Percentiles rank a stretch among this genome's conserved stretches.
phyloP scores from a whole-genome alignment of 64 coral and sea anemone genomes.

The Catalaphyllia jardinei region DNA sequence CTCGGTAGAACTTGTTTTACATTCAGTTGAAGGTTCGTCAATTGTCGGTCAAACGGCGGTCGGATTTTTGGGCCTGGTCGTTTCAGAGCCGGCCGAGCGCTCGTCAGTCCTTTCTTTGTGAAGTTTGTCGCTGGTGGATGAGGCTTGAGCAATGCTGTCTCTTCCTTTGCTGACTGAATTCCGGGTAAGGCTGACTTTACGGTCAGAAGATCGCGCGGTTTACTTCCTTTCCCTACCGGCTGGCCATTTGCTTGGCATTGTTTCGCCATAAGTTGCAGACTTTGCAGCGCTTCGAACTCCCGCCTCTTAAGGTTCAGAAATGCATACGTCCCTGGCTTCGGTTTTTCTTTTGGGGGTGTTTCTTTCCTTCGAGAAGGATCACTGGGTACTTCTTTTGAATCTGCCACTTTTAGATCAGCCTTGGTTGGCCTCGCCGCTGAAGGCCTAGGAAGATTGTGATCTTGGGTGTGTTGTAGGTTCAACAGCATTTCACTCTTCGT shows the following conservation, averaged over 20 bases:
- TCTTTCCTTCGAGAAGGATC: background rate
- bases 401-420: background rate
- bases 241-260: background rate
- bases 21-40: background rate
- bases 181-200: constrained; percentile 21
- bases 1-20: constrained; percentile 10
- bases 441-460: background rate
- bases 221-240: background rate
- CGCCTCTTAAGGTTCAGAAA: background rate
- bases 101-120: background rate
- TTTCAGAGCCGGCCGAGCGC: background rate
- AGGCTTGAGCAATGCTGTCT: background rate
- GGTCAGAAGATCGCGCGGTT: background rate
- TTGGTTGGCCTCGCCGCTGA: background rate
- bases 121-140: background rate
- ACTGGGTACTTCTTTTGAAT: background rate
- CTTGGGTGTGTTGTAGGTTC: background rate
- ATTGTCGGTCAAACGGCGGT: background rate
- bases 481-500: background rate
- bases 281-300: background rate
- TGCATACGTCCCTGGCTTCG: background rate
- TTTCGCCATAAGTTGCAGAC: background rate
- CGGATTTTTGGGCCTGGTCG: background rate
- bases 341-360: background rate
- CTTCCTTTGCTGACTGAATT: background rate